phyloP scores from a whole-genome alignment of 2,113 vertebrate genomes.

The Cygnus buccinator region DNA sequence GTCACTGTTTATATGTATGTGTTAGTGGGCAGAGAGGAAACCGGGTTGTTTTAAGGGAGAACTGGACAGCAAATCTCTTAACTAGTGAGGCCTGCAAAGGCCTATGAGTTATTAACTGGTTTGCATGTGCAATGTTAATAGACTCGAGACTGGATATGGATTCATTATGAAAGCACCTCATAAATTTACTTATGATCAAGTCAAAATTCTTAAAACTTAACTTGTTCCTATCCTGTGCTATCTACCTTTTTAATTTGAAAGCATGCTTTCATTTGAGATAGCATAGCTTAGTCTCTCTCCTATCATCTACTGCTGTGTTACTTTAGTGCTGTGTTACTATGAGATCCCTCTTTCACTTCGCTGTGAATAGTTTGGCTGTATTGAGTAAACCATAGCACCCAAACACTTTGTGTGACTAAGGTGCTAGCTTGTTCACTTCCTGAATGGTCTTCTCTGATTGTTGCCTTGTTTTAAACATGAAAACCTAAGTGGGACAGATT shows the following conservation, averaged over 20 bases:
- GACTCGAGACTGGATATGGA: neutral
- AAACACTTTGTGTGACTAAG: neutral
- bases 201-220: neutral
- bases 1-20: neutral
- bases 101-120: neutral
- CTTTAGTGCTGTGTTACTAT: neutral
- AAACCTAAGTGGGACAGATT: neutral
- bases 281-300: neutral
- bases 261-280: neutral
- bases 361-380: neutral
- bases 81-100: neutral
- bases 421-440: neutral
- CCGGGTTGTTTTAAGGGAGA: neutral
- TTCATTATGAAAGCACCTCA: neutral
- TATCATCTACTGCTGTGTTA: neutral
- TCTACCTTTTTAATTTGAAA: neutral
- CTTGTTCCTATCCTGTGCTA: neutral
- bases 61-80: neutral
- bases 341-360: neutral
- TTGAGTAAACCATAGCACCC: neutral
- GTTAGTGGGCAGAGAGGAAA: neutral
- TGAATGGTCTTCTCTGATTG: neutral
- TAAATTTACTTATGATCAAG: neutral
- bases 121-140: neutral
- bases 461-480: neutral